Base-by-base conservation (phyloP, 2,797 vertebrate genomes). In the Oreonectes daqikongensis region DNA sequence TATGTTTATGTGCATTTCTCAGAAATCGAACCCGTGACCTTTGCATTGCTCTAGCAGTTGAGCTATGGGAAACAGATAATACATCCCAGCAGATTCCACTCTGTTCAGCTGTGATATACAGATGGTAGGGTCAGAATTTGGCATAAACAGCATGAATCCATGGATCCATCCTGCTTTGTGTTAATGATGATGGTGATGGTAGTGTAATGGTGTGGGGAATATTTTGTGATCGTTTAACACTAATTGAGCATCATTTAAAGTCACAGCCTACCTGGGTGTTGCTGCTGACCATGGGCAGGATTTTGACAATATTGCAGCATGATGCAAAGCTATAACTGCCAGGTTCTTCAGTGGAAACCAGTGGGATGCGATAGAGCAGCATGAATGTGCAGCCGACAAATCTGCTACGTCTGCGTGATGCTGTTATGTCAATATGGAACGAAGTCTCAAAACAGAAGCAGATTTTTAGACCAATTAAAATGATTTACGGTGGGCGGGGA, bases 91-190 rank as follows among this genome's bases (percentile, higher is more conserved):
- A 15, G 24, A 24, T 64, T 75, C 63, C 42, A n/a, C 63, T 46
- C 5, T 50, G 48, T 65, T 65, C 17, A 53, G 60, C 32, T 30
- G 1, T 52, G 32, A 65, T 50, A 42, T 55, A 44, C 61, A 66
- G 48, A 66, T 74, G 61, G 72, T 44, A 61, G 32, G 28, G 61
- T 40, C 60, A 64, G n/a, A 72, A 26, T 40, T 64, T 40, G 32
- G 11, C 32, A n/a, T 14, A 9, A 64, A 18, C 71, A 40, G 7
- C 42, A 64, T 64, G 46, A 73, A 40, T 73, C 61, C 71, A 64
- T 61, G 28, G 48, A 66, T 74, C 52, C 48, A 66, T 42, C 11
- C 22, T 42, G 4, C 63, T 50, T 64, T 55, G 24, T 42, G 40
- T 53, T 35, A 30, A 26, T 28, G 32, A n/a, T 52, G 8, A 10